These are phyloP conservation scores for Serrognathus titanus DNA, from an alignment of 2,888 invertebrate species.

Conservation along the genomic window DNA sequence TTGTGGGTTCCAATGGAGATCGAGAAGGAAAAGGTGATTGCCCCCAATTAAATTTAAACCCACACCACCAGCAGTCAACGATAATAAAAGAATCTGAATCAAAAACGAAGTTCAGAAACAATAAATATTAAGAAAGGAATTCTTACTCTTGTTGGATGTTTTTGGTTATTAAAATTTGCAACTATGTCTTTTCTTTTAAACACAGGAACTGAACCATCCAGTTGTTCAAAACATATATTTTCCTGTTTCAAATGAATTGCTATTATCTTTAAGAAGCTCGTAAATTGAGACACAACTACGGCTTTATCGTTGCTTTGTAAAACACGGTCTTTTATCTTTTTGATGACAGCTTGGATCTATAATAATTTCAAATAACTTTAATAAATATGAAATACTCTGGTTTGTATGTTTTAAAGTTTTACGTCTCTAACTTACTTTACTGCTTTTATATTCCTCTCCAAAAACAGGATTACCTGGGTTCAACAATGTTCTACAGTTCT, in stretches of 20 bases:
- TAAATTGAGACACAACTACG: constrained; percentile 93
- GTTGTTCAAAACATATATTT: constrained; percentile 58
- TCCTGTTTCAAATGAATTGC: constrained; percentile 57
- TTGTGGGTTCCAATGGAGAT: constrained; percentile 97
- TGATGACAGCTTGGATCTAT: constrained; percentile 56
- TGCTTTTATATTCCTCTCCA: constrained; percentile 55
- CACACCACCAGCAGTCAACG: constrained; percentile 90
- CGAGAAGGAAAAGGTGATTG: constrained; percentile 84
- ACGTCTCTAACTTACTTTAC: constrained; percentile 51
- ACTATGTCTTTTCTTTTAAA: constrained; percentile 68
- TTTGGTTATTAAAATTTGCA: constrained; percentile 65
- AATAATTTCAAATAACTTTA: constrained; percentile 2
- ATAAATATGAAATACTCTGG: neutral
- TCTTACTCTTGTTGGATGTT: constrained; percentile 55
- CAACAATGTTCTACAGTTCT: constrained; percentile 61
- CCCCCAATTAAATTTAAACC: constrained; percentile 91
- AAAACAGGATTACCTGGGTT: constrained; percentile 72
- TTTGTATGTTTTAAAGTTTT: constrained; percentile 1
- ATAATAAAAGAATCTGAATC: constrained; percentile 70
- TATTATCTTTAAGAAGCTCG: constrained; percentile 72
- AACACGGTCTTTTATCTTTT: constrained; percentile 56
- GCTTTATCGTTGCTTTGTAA: constrained; percentile 63
- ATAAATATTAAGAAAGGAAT: neutral
- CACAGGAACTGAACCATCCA: constrained; percentile 75
- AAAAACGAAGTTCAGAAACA: neutral